These are phyloP conservation scores for Alentia gelatinosa DNA, from an alignment of 2,888 invertebrate species.

Conservation along the genomic window DNA sequence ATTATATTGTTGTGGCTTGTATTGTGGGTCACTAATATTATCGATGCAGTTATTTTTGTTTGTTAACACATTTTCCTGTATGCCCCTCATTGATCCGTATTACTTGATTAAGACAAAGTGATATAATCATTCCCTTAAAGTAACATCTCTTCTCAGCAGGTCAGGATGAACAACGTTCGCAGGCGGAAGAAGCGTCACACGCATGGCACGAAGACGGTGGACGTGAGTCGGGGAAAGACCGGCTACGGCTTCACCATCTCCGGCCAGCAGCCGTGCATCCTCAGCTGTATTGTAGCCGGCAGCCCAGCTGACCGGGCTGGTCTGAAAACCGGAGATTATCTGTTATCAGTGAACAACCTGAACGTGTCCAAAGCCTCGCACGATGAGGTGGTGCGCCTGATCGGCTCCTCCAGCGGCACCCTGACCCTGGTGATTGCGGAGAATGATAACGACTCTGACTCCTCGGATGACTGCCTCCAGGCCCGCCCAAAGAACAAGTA, in stretches of 20 bases:
- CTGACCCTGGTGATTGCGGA: slow-evolving; percentile 69
- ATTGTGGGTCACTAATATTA: too few species aligned
- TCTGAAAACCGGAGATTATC: slow-evolving; percentile 93
- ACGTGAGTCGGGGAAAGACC: slow-evolving; percentile 90
- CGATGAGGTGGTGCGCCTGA: slow-evolving; percentile 94
- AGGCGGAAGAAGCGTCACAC: slow-evolving; percentile 87
- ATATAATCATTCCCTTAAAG: too few species aligned
- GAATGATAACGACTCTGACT: slow-evolving; percentile 88
- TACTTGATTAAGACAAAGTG: too few species aligned
- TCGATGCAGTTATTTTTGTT: too few species aligned
- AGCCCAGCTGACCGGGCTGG: slow-evolving; percentile 95
- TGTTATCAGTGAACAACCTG: slow-evolving; percentile 93
- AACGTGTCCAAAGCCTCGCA: slow-evolving; percentile 95
- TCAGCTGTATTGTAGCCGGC: slow-evolving; percentile 94
- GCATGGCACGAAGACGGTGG: slow-evolving; percentile 90
- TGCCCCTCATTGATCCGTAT: too few species aligned
- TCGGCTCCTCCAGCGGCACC: slow-evolving; percentile 90
- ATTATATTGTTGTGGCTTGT: too few species aligned
- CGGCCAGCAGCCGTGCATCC: slow-evolving; percentile 96
- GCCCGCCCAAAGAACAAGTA: slow-evolving; percentile 77
- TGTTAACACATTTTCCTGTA: too few species aligned
- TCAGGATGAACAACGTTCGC: slow-evolving; percentile 79
- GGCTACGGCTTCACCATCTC: slow-evolving; percentile 99
- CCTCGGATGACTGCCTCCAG: slow-evolving; percentile 86
- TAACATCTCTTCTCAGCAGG: neutral